A percentile compares a stretch with the other conserved stretches of the same genome.
These are phyloP conservation scores for Platichthys stellatus DNA, from an alignment of 2,113 vertebrate species.

Conservation along the genomic window DNA sequence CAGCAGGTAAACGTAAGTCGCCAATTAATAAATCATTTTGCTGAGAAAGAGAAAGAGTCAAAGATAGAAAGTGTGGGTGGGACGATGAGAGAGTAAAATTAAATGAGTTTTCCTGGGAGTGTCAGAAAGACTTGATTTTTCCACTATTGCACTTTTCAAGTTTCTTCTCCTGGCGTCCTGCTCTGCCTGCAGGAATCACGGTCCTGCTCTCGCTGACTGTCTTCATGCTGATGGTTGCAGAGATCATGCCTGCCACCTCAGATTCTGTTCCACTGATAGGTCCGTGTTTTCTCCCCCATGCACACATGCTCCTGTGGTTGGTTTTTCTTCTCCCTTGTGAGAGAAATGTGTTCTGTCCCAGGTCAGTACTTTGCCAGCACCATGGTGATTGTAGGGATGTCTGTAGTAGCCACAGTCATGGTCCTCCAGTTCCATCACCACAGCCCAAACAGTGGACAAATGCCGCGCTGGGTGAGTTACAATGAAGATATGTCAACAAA, in stretches of 20 bases:
- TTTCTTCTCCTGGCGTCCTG: constrained; percentile 37
- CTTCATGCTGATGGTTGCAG: constrained; percentile 81
- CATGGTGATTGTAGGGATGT: constrained; percentile 88
- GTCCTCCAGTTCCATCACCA: constrained; percentile 87
- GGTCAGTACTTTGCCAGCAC: constrained; percentile 87
- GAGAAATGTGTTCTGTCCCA: constrained; percentile 51
- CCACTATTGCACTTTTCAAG: constrained; percentile 9
- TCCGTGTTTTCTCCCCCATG: background rate
- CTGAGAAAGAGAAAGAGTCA: constrained; percentile 4
- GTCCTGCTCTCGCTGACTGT: constrained; percentile 79
- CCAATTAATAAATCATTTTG: background rate
- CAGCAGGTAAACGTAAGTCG: constrained; percentile 86
- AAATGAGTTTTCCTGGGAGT: constrained; percentile 24
- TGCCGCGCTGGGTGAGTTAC: constrained; percentile 83
- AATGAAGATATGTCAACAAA: background rate
- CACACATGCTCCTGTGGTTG: background rate
- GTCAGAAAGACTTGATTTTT: constrained; percentile 40
- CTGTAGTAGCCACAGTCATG: constrained; percentile 85
- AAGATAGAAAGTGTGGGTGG: constrained; percentile 14
- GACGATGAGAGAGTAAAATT: constrained; percentile 37
- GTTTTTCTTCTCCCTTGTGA: too few species aligned
- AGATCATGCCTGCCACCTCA: constrained; percentile 80
- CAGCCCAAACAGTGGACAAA: constrained; percentile 79
- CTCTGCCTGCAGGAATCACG: constrained; percentile 75
- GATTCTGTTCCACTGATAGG: constrained; percentile 79